Base-by-base conservation (phyloP, 2,113 vertebrate species). In the Phalacrocorax carbo region DNA sequence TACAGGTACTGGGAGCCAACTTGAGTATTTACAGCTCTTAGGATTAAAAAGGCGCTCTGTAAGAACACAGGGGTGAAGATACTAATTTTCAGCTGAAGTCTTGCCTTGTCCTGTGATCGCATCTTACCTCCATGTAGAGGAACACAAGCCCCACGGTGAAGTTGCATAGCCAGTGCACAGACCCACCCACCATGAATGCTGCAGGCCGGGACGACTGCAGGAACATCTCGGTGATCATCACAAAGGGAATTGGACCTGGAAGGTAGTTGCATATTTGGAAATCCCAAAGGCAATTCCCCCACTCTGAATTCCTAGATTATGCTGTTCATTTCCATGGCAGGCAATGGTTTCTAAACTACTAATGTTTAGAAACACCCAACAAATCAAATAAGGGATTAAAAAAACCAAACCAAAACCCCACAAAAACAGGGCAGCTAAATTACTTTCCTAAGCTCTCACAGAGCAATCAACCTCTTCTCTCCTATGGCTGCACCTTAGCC, bases 201-300 rank as follows among this genome's bases (percentile, higher is more conserved):
- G 99, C 97, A 0, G 99, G 98, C 26, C 99, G 98, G n/a, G 99
- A 99, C 1, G 99, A 98, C 97, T 99, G 99, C 82, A 99, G 98
- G 98, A 99, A 99, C 98, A 99, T 99, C 98, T 99, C 99, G 0
- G 98, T 99, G 94, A 99, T 99, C 71, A 99, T 94, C 96, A 99
- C 98, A 1, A 97, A 97, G 1, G 99, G 99, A 85, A 99, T 99
- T 5, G 99, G 98, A 93, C 99, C 99, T 99, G 65, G 38, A 92
- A 46, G 82, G 42, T 36, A 78, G 82, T 29, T 51, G 21, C 30
- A 36, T 11, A 1, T 57, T 21, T 70, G 32, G 6, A 18, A 19
- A 46, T 3, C 46, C 61, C 44, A 22, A 15, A 80, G n/a, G 60
- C 55, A 48, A 3, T 3, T 40, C 23, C 29, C 36, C 36, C 34